Base-by-base conservation (phyloP, 2,113 vertebrate species). In the Oryzias curvinotus region DNA sequence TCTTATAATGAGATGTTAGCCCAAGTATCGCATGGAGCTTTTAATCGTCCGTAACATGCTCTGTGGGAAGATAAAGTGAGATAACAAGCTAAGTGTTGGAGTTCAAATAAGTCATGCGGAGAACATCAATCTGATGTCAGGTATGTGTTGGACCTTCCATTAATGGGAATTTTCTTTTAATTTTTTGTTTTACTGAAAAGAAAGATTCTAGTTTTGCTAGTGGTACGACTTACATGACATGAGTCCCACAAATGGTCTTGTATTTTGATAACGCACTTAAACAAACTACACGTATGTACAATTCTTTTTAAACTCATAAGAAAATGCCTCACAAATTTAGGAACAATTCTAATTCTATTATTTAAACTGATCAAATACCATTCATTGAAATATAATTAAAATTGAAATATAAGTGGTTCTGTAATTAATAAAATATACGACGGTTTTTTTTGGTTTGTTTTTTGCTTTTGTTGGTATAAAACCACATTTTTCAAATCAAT, bases 31-130 rank as follows among this genome's bases (percentile, higher is more conserved):
- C 83, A 87, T 76, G 69, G 81, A 89, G 89, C 87, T 89, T 90
- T 90, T 91, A 88, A 88, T 89, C 81, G 82, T 86, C 86, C 74
- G 80, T 86, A 87, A 85, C 87, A 80, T 71, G 85, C 87, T 88
- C 87, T 73, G 79, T 64, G 81, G 86, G 85, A 90, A 87, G 87
- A 88, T 83, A 85, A 85, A 87, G 83, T 79, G 81, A 86, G 85
- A 85, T 87, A 88, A 89, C 88, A 88, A 87, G 86, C 82, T 71
- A 82, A 78, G 85, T 80, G 78, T 89, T 87, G 77, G 61, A 86
- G 82, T 89, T 89, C 85, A 88, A 79, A 86, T 77, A 76, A 68
- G 65, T 68, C 77, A 83, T 70, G 75, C 51, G 7, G 57, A 64
- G 72, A 73, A 62, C 70, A 66, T 69, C 79, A 19, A 72, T 62